These are phyloP conservation scores for Laterallus jamaicensis DNA, from an alignment of 2,113 vertebrate species.

Conservation along the genomic window DNA sequence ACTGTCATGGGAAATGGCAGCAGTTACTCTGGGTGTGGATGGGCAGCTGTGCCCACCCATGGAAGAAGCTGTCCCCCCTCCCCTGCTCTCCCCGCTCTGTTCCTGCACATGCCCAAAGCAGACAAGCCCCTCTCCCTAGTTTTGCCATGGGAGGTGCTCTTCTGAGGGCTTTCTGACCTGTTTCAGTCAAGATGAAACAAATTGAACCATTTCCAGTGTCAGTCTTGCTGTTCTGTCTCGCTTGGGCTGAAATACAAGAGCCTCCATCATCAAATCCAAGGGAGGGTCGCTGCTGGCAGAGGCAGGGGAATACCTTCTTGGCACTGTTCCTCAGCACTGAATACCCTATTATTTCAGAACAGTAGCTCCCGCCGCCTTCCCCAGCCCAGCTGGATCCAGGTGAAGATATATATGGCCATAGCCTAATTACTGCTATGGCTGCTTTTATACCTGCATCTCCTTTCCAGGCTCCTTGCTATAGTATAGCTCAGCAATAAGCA, in stretches of 20 bases:
- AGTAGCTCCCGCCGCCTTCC: rapidly evolving
- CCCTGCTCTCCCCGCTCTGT: neutral
- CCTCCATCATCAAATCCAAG: neutral
- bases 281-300: neutral
- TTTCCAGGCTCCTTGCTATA: neutral
- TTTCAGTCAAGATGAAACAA: neutral
- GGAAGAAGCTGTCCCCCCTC: neutral
- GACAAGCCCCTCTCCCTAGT: neutral
- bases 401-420: neutral
- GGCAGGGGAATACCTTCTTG: neutral
- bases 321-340: neutral
- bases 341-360: neutral
- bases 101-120: rapidly evolving
- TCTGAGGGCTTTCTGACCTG: neutral
- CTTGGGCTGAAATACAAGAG: neutral
- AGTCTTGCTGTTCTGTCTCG: neutral
- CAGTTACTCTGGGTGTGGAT: neutral
- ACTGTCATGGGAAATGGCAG: neutral
- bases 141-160: neutral
- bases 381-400: neutral
- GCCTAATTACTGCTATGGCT: neutral
- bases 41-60: neutral
- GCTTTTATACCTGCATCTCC: neutral
- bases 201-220: neutral
- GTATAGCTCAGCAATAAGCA: neutral